Percentiles rank a stretch among this genome's conserved stretches.
These are phyloP conservation scores for Amblyteles armatorius DNA, from an alignment of 2,888 invertebrate species.

Conservation along the genomic window DNA sequence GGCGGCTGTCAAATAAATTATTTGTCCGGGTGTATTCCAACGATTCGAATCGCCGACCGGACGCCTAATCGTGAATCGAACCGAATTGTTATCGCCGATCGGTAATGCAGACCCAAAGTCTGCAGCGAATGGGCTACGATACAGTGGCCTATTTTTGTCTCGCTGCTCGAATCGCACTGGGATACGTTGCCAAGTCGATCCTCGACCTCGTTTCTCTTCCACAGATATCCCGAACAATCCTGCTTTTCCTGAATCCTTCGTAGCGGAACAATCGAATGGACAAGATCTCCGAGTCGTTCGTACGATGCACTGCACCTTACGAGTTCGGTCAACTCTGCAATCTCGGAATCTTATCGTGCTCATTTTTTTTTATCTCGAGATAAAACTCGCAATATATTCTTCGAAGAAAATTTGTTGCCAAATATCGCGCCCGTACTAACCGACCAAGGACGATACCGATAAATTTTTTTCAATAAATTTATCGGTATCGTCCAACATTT, in stretches of 20 bases:
- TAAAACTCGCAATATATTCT: background rate
- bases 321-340: slow-evolving; percentile 14
- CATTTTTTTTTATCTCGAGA: background rate
- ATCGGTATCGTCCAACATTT: no score
- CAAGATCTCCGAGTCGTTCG: slow-evolving; percentile 26
- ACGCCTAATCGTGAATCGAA: no score
- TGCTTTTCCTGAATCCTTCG: background rate
- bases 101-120: background rate
- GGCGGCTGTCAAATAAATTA: no score
- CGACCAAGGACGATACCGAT: no score
- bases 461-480: no score
- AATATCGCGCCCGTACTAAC: no score
- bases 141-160: slow-evolving; percentile 47
- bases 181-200: slow-evolving; percentile 54
- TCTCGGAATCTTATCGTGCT: slow-evolving; percentile 11
- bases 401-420: background rate
- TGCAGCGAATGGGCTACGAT: background rate
- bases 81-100: no score
- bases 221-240: background rate
- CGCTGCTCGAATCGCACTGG: slow-evolving; percentile 36
- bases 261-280: background rate
- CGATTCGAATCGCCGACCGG: no score
- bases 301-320: slow-evolving; percentile 24
- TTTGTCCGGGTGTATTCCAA: no score
- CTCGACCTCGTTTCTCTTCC: slow-evolving; percentile 48